Conservation (phyloP, 1,140 invertebrate genomes). For the Eriocheir sinensis region DNA sequence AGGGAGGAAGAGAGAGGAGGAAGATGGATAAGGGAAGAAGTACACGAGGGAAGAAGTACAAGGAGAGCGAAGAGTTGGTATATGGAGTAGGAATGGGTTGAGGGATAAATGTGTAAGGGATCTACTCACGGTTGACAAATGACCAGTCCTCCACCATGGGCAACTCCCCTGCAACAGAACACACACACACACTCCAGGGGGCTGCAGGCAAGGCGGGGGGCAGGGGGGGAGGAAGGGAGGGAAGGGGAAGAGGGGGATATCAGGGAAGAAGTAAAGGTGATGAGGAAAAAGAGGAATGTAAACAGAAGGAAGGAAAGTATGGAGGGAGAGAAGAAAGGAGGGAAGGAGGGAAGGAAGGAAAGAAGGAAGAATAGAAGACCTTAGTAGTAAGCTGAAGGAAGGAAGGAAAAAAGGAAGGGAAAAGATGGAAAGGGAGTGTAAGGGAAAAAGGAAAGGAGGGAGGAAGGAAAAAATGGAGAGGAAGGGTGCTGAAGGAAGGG, state of each 20-base stretch:
- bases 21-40: no score
- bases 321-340: constrained; percentile 12
- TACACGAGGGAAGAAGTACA: no score
- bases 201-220: background rate
- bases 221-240: background rate
- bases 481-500: no score
- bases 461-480: no score
- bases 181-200: background rate
- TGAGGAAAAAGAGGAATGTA: background rate
- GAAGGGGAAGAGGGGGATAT: background rate
- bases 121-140: background rate
- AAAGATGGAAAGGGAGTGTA: background rate
- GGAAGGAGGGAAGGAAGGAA: background rate
- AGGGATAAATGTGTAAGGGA: background rate
- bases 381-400: no score
- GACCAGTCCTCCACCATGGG: background rate
- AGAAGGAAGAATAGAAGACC: no score
- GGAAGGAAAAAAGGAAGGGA: no score
- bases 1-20: no score
- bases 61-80: no score
- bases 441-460: no score
- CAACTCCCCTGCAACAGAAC: background rate
- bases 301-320: background rate
- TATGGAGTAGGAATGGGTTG: no score
- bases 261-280: no score